Base-by-base conservation (phyloP, 2,888 invertebrate species). In the Polylopha cassiicola region DNA sequence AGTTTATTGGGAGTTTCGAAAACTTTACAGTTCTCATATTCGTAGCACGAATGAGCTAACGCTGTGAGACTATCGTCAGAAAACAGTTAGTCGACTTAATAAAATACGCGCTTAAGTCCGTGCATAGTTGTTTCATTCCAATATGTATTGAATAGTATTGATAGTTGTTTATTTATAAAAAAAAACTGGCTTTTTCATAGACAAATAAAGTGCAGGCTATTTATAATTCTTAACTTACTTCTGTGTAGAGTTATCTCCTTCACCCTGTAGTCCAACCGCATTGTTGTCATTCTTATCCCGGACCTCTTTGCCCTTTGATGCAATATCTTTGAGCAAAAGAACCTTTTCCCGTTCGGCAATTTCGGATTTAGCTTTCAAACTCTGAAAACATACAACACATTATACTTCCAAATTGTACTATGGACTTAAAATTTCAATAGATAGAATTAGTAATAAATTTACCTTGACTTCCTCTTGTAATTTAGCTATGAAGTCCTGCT, bases 391-490 rank as follows among this genome's bases (percentile, higher is more conserved):
- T 7, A 16, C n/a, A 14, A 22, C 3, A 16, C 3, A 28, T 10
- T 7, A 11, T 7, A 30, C 6, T 6, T 10, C n/a, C n/a, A 30
- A 20, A 2, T 17, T 3, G 2, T 20, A n/a, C n/a, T 4, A 20
- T 8, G n/a, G 2, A 26, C 9, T 13, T 10, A n/a, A 3, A n/a
- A 2, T 13, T 20, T 6, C 3, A 6, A 7, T 30, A 3, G 18
- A 2, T 2, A 11, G 4, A 1, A 18, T 13, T n/a, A 13, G 9
- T 28, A 13, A 17, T 4, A 30, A 5, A 36, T 10, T 29, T 63
- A 84, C 86, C 74, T 77, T 81, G 1, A 86, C 49, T 46, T 86
- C 85, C 44, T 77, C 75, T 51, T 80, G 78, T 47, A 86, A 58
- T 51, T 65, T 75, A 15, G 45, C 48, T 44, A 85, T 72, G 34